Evolutionary conservation across 30 jellyfish, hydroid and myxozoan species (phyloP), one percentile per base, ranked within the genome.

Genomic region (Aurelia coerulea): DNA sequence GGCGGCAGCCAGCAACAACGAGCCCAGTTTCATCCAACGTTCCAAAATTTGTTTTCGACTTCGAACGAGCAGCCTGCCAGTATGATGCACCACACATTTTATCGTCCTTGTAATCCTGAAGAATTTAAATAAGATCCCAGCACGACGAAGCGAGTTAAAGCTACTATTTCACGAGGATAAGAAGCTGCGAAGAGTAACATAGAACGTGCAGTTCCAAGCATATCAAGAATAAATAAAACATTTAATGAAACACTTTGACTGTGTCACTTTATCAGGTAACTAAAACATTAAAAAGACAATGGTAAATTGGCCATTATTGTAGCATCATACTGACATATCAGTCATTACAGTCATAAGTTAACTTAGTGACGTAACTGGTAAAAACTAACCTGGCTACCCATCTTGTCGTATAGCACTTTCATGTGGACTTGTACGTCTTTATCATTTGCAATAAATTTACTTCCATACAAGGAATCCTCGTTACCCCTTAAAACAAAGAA

Each of bases 1-100:
- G 87, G 32, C 87, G 2, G 60, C 87, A 76, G 76, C 87, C 87
- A 18, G 76, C 87, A 54, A 76, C 76, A 76, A 54, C 76, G 10
- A 56, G 76, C 5, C 87, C 87, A 5, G 76, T 76, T 58, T 76
- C 87, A 62, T 76, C 87, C 1, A 46, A 19, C 10, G 85, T 74
- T 14, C 33, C 35, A 17, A 7, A 74, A 35, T 62, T 74, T 17
- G 19, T 56, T 19, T 16, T 74, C 9, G 85, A 74, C 37, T 50
- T 74, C 33, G 85, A 74, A 9, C 73, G 85, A 12, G 85, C 73
- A 4, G 73, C 85, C n/a, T 74, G 85, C 85, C 85, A 74, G 31
- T 41, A 74, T 23, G 73, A 74, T 19, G 85, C 33, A 7, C 85
- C 85, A 4, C 85, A 74, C 73, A 74, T 46, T 59, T 59, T 15